A percentile compares a stretch with the other conserved stretches of the same genome.
phyloP scores from a whole-genome alignment of 1,140 invertebrate species.

The Apis laboriosa region DNA sequence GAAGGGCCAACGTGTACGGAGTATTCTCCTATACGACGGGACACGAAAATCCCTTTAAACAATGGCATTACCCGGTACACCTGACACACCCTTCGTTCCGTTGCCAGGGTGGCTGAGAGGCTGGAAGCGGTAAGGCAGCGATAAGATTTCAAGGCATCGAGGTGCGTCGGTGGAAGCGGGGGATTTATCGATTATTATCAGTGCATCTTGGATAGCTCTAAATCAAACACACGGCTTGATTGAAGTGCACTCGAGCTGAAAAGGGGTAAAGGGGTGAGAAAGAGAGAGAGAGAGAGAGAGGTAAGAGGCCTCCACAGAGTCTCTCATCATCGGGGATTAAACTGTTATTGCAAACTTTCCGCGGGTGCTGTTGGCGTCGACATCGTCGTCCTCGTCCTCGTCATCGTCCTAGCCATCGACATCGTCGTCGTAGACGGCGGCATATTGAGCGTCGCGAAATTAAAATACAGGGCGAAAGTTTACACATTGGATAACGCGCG shows the following conservation, averaged over 20 bases:
- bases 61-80: not conserved
- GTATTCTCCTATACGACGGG: not conserved
- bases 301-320: slow-evolving; percentile 50
- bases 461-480: slow-evolving; percentile 76
- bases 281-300: slow-evolving; percentile 37
- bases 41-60: slow-evolving; percentile 2
- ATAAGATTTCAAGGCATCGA: slow-evolving; percentile 11
- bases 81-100: not conserved
- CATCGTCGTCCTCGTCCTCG: not conserved
- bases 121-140: slow-evolving; percentile 2
- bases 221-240: slow-evolving; percentile 71
- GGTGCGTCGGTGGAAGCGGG: slow-evolving; percentile 30
- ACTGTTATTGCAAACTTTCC: slow-evolving; percentile 74
- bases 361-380: slow-evolving; percentile 43
- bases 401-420: slow-evolving; percentile 1
- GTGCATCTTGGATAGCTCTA: slow-evolving; percentile 64
- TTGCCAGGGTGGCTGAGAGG: not conserved
- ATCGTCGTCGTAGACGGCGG: slow-evolving; percentile 35
- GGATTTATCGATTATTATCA: slow-evolving; percentile 68
- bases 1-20: not conserved
- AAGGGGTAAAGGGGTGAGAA: slow-evolving; percentile 62
- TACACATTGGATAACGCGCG: slow-evolving; percentile 74
- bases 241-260: slow-evolving; percentile 68
- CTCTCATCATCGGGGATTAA: slow-evolving; percentile 77
- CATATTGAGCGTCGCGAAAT: slow-evolving; percentile 74